Conservation (phyloP, 37 sponge, comb jelly and placozoan species). For the Eunapius fragilis region DNA sequence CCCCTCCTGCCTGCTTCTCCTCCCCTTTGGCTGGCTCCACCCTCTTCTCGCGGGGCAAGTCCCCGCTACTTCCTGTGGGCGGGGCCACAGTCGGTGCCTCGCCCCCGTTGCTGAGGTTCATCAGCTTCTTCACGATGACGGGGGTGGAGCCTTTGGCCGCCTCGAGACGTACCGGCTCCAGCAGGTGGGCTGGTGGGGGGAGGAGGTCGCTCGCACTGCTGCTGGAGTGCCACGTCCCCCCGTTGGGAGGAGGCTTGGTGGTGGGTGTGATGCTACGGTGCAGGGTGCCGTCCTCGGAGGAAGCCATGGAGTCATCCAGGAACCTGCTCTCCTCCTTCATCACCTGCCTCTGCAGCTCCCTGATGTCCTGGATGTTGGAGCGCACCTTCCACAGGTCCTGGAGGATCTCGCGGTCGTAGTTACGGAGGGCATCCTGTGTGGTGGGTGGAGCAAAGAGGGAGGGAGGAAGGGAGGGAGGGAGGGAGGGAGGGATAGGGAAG, state of each 20-base stretch:
- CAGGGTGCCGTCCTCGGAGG: neutral
- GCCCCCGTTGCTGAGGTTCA: neutral
- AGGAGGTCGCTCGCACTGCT: neutral
- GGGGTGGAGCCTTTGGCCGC: neutral
- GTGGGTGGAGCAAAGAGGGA: neutral
- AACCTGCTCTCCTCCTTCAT: constrained; percentile 16
- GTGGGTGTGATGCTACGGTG: neutral
- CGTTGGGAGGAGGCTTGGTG: neutral
- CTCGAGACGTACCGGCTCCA: neutral
- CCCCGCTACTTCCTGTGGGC: too few species aligned
- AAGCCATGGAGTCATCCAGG: neutral
- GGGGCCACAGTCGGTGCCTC: too few species aligned
- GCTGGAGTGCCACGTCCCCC: neutral
- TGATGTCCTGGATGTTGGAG: constrained; percentile 29
- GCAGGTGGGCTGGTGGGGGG: constrained; percentile 11
- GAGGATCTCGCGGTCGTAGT: constrained; percentile 51
- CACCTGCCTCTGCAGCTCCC: constrained; percentile 26
- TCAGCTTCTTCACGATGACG: neutral
- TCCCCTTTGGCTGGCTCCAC: neutral
- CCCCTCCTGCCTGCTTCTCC: neutral
- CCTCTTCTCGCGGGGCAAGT: too few species aligned
- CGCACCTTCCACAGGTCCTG: constrained; percentile 49
- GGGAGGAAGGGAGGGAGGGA: neutral
- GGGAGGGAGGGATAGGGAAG: constrained; percentile 24
- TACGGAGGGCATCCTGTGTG: constrained; percentile 16